Conservation (phyloP, 2,888 invertebrate species). For the Eutolmus rufibarbis region DNA sequence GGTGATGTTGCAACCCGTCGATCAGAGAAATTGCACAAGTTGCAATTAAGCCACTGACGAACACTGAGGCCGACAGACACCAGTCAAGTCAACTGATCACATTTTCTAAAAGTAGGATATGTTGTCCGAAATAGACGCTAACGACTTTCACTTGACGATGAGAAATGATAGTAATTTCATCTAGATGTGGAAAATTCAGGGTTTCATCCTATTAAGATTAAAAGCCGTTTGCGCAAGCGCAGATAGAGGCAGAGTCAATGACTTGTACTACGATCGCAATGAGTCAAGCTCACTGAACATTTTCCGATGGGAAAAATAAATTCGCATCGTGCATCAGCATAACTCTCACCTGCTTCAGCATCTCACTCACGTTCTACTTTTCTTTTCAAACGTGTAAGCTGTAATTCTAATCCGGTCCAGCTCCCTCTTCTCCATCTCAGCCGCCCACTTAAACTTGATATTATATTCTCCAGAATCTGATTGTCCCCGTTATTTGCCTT, state of each 20-base stretch:
- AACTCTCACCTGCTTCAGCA: neutral
- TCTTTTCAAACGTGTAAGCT: neutral
- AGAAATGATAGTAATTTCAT: neutral
- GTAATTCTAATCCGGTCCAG: neutral
- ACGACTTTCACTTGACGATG: neutral
- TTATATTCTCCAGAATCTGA: neutral
- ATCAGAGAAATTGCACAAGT: neutral
- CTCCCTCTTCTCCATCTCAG: neutral
- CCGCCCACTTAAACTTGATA: neutral
- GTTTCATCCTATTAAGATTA: neutral
- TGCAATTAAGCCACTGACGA: neutral
- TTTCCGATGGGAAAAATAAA: neutral
- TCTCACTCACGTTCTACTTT: constrained; percentile 1
- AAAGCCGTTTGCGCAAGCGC: neutral
- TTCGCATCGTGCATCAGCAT: neutral
- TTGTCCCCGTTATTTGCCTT: neutral
- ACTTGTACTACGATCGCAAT: neutral
- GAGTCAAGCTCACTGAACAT: neutral
- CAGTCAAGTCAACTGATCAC: neutral
- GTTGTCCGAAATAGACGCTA: neutral
- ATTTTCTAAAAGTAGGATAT: neutral
- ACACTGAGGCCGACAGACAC: neutral
- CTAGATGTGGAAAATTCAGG: neutral
- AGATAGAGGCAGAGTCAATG: neutral
- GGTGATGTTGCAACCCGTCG: neutral